A percentile compares a stretch with the other conserved stretches of the same genome.
Conservation (phyloP, 2,113 vertebrate species). For the Carassius carassius region DNA sequence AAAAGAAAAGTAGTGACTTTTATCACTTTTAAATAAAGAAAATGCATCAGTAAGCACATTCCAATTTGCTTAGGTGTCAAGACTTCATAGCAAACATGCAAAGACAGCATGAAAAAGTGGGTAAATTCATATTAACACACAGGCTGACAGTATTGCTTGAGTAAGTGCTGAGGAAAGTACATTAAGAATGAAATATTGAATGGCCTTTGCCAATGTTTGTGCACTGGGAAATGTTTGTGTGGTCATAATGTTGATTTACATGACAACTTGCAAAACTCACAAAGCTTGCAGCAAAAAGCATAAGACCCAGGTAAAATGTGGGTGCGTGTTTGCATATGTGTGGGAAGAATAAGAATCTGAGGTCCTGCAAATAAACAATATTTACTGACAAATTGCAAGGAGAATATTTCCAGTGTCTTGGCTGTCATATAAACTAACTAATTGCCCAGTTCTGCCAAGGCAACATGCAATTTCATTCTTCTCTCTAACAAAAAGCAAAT, state of each 20-base stretch:
- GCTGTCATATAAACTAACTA: neutral
- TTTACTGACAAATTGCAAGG: neutral
- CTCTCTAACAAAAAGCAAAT: neutral
- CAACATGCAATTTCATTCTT: conserved; percentile 19
- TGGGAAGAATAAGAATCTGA: neutral
- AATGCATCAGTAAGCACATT: neutral
- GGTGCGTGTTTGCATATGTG: neutral
- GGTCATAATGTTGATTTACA: conserved; percentile 34
- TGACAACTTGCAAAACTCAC: conserved; percentile 3
- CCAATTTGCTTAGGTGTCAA: conserved; percentile 7
- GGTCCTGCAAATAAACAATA: neutral
- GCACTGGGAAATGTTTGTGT: neutral
- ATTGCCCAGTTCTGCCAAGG: neutral
- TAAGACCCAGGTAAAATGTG: neutral
- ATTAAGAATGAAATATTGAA: conserved; percentile 25
- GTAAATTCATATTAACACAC: neutral
- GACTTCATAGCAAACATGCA: conserved; percentile 6
- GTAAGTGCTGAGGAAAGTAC: conserved; percentile 25
- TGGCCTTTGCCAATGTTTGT: neutral
- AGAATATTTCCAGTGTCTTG: neutral
- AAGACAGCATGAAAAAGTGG: conserved; percentile 19
- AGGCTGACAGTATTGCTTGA: conserved; percentile 8
- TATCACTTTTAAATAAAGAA: conserved; percentile 18
- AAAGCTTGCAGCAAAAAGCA: neutral
- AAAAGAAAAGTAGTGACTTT: neutral